These are phyloP conservation scores for Morelia viridis DNA, from an alignment of 2,797 vertebrate genomes.

Conservation along the genomic window DNA sequence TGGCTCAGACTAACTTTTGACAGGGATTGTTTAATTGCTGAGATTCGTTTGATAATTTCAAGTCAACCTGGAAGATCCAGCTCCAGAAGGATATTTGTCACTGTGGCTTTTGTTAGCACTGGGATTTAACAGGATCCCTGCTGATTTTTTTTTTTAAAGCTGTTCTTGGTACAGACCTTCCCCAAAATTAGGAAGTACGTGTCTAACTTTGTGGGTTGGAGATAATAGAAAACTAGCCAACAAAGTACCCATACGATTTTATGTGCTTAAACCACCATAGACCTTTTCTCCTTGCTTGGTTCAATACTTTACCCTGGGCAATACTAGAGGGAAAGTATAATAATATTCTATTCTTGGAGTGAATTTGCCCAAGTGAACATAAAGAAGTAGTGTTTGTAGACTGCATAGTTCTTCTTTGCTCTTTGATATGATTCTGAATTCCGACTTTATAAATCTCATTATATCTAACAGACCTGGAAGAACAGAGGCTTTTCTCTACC, in stretches of 20 bases:
- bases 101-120: neutral
- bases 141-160: neutral
- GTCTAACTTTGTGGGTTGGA: neutral
- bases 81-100: neutral
- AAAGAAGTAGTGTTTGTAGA: neutral
- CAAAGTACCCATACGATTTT: neutral
- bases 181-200: neutral
- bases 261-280: neutral
- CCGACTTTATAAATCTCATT: neutral
- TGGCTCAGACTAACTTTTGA: neutral
- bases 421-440: neutral
- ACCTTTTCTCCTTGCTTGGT: neutral
- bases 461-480: neutral
- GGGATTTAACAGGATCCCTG: neutral
- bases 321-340: neutral
- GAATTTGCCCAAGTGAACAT: neutral
- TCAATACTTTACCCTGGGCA: neutral
- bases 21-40: neutral
- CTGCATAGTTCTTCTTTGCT: neutral
- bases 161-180: neutral
- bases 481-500: neutral
- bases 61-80: neutral
- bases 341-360: neutral
- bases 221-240: neutral
- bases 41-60: neutral